phyloP scores from a whole-genome alignment of 2,888 invertebrate genomes.

The Watsonalla cultraria region DNA sequence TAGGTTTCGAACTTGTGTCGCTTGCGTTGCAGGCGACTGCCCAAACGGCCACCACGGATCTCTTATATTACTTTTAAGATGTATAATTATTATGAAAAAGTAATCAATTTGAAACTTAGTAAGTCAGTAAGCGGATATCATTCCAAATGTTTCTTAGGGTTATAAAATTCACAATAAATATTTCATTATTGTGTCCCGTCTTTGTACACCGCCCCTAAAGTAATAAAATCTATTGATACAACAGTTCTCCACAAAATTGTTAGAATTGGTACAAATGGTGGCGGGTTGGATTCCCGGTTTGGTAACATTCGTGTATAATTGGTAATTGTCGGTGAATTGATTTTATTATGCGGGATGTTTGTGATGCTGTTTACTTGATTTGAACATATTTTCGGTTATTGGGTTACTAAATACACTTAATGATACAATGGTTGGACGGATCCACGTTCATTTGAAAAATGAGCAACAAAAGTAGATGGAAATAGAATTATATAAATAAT shows the following conservation, averaged over 20 bases:
- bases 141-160: slow-evolving; percentile 15
- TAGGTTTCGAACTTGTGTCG: too few relatives aligned
- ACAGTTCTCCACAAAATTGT: slow-evolving; percentile 29
- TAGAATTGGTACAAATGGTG: slow-evolving; percentile 53
- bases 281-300: slow-evolving; percentile 50
- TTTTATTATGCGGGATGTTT: slow-evolving; percentile 67
- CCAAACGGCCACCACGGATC: too few relatives aligned
- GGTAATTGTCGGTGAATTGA: slow-evolving; percentile 25
- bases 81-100: too few relatives aligned
- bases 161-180: slow-evolving; percentile 30
- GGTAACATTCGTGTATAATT: slow-evolving; percentile 49
- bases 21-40: too few relatives aligned
- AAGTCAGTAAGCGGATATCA: too few relatives aligned
- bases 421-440: too few relatives aligned
- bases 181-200: slow-evolving; percentile 3
- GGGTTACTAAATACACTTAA: slow-evolving; percentile 15
- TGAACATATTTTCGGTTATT: slow-evolving; percentile 34
- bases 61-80: too few relatives aligned
- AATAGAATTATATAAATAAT: too few relatives aligned
- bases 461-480: too few relatives aligned
- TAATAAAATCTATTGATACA: slow-evolving; percentile 41
- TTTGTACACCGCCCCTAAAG: slow-evolving; percentile 28
- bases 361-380: slow-evolving; percentile 46
- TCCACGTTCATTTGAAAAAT: too few relatives aligned
- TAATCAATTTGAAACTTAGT: too few relatives aligned